Percentiles rank a stretch among this genome's conserved stretches.
Conservation (phyloP, 2,113 vertebrate genomes). For the Ibidorhyncha struthersii region DNA sequence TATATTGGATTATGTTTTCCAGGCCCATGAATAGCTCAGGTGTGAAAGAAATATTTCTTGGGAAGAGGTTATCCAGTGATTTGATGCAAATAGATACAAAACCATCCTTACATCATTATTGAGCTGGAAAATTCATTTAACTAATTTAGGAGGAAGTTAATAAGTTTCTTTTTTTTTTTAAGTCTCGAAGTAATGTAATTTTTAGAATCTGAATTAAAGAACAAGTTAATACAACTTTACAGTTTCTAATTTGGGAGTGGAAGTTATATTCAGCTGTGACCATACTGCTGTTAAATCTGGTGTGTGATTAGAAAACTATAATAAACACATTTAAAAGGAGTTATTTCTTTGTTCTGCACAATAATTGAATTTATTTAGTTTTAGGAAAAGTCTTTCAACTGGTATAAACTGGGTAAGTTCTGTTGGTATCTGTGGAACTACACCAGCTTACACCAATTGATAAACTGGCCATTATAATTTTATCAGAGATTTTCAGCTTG, state of each 20-base stretch:
- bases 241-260: background rate
- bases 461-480: background rate
- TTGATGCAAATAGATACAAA: background rate
- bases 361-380: background rate
- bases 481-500: background rate
- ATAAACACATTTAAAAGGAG: background rate
- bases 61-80: background rate
- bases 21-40: background rate
- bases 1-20: background rate
- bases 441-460: background rate
- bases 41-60: background rate
- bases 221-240: background rate
- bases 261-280: background rate
- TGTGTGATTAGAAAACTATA: background rate
- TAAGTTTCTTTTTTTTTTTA: background rate
- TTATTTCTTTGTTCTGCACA: background rate
- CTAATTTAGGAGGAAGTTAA: background rate
- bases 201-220: background rate
- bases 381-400: background rate
- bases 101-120: background rate
- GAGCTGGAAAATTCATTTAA: background rate
- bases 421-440: background rate
- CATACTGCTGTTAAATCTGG: background rate
- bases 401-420: background rate
- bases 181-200: background rate